Percentiles rank a stretch among this genome's conserved stretches.
Evolutionary conservation across 1,140 invertebrate genomes (phyloP).

Genomic region (Triops cancriformis): DNA sequence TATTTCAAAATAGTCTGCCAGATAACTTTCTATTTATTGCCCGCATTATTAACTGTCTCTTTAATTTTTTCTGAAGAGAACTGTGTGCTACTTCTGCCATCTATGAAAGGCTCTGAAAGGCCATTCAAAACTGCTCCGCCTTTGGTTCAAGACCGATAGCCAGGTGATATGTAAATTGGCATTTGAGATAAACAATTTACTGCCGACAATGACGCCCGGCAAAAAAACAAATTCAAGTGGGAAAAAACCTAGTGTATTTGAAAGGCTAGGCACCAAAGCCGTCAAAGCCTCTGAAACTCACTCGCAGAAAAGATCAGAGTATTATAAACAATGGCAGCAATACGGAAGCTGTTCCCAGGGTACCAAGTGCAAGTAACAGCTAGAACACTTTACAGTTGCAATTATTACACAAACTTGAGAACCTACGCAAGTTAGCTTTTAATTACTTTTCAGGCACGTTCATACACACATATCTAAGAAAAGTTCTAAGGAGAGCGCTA

Average conservation of each 20-base stretch:
- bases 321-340: slow-evolving; percentile 63
- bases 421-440: slow-evolving; percentile 19
- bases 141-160: neutral
- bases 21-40: too few species aligned
- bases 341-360: slow-evolving; percentile 64
- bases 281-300: slow-evolving; percentile 39
- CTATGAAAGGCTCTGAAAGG: too few species aligned
- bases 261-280: slow-evolving; percentile 64
- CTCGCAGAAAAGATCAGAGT: slow-evolving; percentile 43
- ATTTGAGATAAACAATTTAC: neutral
- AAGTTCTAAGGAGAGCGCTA: slow-evolving; percentile 58
- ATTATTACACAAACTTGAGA: too few species aligned
- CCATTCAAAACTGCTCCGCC: too few species aligned
- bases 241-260: slow-evolving; percentile 58
- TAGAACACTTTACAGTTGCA: too few species aligned
- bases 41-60: too few species aligned
- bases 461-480: slow-evolving; percentile 61
- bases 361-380: slow-evolving; percentile 54
- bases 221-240: slow-evolving; percentile 19
- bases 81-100: too few species aligned
- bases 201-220: slow-evolving; percentile 25
- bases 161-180: neutral
- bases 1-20: too few species aligned
- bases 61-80: too few species aligned
- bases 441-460: slow-evolving; percentile 47